Conservation (phyloP, 2,888 invertebrate species). For the Acleris literana region DNA sequence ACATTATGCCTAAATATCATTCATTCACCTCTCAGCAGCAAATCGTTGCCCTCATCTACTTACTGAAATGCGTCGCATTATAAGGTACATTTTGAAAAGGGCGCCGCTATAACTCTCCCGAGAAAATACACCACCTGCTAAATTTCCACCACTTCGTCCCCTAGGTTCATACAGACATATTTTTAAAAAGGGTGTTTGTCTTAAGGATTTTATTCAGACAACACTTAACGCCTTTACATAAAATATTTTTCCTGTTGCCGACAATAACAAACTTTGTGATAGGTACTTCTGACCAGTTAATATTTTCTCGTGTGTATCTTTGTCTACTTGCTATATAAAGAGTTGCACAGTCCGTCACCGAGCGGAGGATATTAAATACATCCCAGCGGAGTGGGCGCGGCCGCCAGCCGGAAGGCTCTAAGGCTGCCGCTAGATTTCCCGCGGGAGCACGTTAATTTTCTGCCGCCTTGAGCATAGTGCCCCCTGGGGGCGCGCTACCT, state of each 20-base stretch:
- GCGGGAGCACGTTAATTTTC: slow-evolving; percentile 88
- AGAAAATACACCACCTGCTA: slow-evolving; percentile 47
- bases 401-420: slow-evolving; percentile 66
- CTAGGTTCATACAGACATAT: too few species aligned
- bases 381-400: slow-evolving; percentile 71
- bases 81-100: slow-evolving; percentile 30
- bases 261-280: too few species aligned
- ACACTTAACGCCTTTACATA: too few species aligned
- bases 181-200: too few species aligned
- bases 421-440: slow-evolving; percentile 86
- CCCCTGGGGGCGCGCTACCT: slow-evolving; percentile 84
- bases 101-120: slow-evolving; percentile 72
- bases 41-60: too few species aligned
- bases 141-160: too few species aligned
- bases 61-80: too few species aligned
- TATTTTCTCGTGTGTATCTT: too few species aligned
- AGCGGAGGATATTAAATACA: slow-evolving; percentile 74
- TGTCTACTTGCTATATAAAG: not conserved
- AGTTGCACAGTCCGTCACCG: slow-evolving; percentile 47
- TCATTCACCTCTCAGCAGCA: not conserved
- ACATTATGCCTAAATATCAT: too few species aligned
- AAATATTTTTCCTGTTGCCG: too few species aligned
- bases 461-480: slow-evolving; percentile 90
- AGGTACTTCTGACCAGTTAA: too few species aligned
- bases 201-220: too few species aligned